A percentile compares a stretch with the other conserved stretches of the same genome.
phyloP scores from a whole-genome alignment of 1,140 invertebrate genomes.

The Drosophila ficusphila region DNA sequence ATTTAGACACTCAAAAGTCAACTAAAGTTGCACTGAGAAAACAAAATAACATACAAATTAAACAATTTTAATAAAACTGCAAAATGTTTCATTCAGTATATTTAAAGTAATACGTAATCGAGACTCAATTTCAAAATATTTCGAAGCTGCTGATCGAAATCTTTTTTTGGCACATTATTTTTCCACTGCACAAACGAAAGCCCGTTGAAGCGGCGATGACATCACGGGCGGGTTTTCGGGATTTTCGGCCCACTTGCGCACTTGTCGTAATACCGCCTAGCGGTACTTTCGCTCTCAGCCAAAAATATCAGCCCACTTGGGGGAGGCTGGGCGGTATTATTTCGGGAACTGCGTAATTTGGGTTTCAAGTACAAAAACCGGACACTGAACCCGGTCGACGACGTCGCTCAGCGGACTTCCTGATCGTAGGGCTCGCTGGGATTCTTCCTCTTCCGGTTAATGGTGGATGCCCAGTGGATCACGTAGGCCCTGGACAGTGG shows the following conservation, averaged over 20 bases:
- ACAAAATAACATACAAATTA: too few species aligned
- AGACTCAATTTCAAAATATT: not conserved
- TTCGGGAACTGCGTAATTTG: slow-evolving; percentile 77
- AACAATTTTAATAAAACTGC: not conserved
- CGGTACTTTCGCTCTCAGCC: slow-evolving; percentile 61
- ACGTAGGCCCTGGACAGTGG: slow-evolving; percentile 47
- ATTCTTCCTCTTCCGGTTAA: slow-evolving; percentile 50
- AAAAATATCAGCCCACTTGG: slow-evolving; percentile 47
- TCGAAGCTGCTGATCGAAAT: not conserved
- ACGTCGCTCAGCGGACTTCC: slow-evolving; percentile 41
- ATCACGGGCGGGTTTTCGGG: slow-evolving; percentile 45
- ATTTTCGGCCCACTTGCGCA: slow-evolving; percentile 55
- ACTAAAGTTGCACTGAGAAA: not conserved
- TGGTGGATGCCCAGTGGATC: slow-evolving; percentile 36
- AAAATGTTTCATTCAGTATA: too few species aligned
- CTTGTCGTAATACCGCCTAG: slow-evolving; percentile 42
- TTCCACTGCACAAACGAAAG: not conserved
- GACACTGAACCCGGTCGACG: slow-evolving; percentile 61
- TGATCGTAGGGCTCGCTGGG: slow-evolving; percentile 45
- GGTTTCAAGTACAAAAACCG: slow-evolving; percentile 79
- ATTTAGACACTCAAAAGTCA: not conserved
- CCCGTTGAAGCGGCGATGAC: slow-evolving; percentile 37
- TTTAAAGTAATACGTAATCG: not conserved
- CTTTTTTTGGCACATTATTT: not conserved
- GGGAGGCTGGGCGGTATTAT: slow-evolving; percentile 42